Evolutionary conservation across 2,888 invertebrate species (phyloP).

Genomic region (Caenorhabditis auriculariae): DNA sequence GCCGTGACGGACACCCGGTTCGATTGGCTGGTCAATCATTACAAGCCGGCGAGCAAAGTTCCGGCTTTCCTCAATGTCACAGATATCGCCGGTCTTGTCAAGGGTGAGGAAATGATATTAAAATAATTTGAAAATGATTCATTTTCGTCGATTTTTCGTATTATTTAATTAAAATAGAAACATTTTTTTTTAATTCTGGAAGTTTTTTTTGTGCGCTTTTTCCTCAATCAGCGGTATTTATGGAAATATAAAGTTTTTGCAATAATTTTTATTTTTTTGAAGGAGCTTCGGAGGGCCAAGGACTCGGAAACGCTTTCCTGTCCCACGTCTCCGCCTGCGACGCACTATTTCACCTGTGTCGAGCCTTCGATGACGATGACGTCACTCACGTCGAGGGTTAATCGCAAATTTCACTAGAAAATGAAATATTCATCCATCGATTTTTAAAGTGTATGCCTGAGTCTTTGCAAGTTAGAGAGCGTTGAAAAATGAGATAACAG

Average conservation of each 20-base stretch:
- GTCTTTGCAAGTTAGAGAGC: too few species aligned
- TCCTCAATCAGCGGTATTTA: too few species aligned
- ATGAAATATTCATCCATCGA: too few species aligned
- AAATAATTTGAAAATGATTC: neutral
- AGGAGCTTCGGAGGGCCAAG: conserved; percentile 89
- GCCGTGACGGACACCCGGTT: conserved; percentile 93
- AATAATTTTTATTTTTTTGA: neutral
- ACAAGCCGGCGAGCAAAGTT: conserved; percentile 85
- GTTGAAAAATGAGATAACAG: too few species aligned
- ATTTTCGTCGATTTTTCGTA: too few species aligned
- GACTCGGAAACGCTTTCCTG: conserved; percentile 95
- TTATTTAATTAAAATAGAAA: too few species aligned
- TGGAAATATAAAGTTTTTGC: neutral
- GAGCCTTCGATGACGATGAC: conserved; percentile 95
- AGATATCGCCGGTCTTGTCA: conserved; percentile 96
- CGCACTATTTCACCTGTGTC: conserved; percentile 91
- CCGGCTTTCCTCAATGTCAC: conserved; percentile 95
- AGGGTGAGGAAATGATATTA: conserved; percentile 72
- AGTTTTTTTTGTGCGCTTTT: too few species aligned
- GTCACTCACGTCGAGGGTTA: conserved; percentile 90
- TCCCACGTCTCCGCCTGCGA: conserved; percentile 98
- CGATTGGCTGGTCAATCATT: conserved; percentile 88
- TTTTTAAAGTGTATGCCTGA: too few species aligned
- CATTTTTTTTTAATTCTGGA: too few species aligned
- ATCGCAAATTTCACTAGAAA: too few species aligned